Evolutionary conservation across 2,113 vertebrate genomes (phyloP).

Genomic region (Stigmatopora nigra): DNA sequence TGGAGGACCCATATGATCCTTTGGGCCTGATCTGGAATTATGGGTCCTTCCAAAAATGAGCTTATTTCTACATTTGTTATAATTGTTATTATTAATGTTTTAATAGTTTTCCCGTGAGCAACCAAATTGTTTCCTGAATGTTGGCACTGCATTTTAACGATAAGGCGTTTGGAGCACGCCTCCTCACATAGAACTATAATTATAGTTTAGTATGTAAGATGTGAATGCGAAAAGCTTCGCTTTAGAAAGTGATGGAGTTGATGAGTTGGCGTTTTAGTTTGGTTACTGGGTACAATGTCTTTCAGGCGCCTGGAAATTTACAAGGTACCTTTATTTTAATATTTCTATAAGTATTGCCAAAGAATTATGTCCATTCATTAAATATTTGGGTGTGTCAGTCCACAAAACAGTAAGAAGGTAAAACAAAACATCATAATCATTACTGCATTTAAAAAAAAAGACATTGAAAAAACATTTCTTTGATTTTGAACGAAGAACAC

Average conservation of each 20-base stretch:
- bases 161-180: background rate
- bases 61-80: background rate
- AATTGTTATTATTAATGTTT: background rate
- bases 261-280: background rate
- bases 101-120: slow-evolving; percentile 12
- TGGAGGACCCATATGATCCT: slow-evolving; percentile 35
- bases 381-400: background rate
- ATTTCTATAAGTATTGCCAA: too few relatives aligned
- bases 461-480: background rate
- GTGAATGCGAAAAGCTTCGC: background rate
- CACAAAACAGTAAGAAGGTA: background rate
- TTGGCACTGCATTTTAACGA: slow-evolving; percentile 9
- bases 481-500: background rate
- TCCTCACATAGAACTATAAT: background rate
- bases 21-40: slow-evolving; percentile 30
- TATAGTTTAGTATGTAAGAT: slow-evolving; percentile 2
- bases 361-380: background rate
- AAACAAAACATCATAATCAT: background rate
- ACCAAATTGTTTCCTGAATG: slow-evolving; percentile 15
- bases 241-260: background rate
- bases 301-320: background rate
- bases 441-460: background rate
- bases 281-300: background rate
- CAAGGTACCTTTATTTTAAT: background rate
- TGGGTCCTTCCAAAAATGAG: slow-evolving; percentile 18